Percentiles rank a stretch among this genome's conserved stretches.
Evolutionary conservation across 2,113 vertebrate species (phyloP).

Genomic region (Rhynchomys soricoides): DNA sequence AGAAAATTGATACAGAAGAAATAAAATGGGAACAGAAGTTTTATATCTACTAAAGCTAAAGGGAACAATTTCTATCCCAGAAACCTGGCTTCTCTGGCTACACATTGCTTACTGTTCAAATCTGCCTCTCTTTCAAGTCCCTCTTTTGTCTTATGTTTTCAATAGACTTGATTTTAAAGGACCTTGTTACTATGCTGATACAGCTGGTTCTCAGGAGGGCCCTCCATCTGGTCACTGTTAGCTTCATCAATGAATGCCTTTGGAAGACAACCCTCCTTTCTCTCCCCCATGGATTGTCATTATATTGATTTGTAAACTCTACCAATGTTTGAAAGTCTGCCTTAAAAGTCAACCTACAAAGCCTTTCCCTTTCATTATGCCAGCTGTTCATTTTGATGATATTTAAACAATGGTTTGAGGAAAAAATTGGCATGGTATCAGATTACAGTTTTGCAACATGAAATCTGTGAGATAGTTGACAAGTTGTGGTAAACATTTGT

Average conservation of each 20-base stretch:
- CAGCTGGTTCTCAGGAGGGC: background rate
- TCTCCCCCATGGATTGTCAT: background rate
- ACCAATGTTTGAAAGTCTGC: background rate
- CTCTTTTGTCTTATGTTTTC: background rate
- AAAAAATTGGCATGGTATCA: background rate
- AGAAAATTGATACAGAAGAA: background rate
- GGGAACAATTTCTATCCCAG: background rate
- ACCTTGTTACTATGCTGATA: rapidly evolving
- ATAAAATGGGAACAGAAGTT: background rate
- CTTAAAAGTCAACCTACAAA: background rate
- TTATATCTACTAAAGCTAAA: background rate
- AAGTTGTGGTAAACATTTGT: background rate
- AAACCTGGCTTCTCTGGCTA: background rate
- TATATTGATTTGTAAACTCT: background rate
- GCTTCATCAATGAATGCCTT: background rate
- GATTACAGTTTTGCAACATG: background rate
- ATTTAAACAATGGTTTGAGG: background rate
- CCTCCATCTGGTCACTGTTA: background rate
- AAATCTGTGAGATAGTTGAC: background rate
- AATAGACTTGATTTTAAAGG: background rate
- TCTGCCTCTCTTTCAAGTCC: background rate
- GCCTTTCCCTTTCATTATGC: background rate
- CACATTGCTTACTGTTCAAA: background rate
- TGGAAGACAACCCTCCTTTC: background rate
- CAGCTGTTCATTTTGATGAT: background rate